Evolutionary conservation across 1,140 invertebrate species (phyloP), one percentile per base, ranked within the genome.

Genomic region (Listronotus bonariensis): DNA sequence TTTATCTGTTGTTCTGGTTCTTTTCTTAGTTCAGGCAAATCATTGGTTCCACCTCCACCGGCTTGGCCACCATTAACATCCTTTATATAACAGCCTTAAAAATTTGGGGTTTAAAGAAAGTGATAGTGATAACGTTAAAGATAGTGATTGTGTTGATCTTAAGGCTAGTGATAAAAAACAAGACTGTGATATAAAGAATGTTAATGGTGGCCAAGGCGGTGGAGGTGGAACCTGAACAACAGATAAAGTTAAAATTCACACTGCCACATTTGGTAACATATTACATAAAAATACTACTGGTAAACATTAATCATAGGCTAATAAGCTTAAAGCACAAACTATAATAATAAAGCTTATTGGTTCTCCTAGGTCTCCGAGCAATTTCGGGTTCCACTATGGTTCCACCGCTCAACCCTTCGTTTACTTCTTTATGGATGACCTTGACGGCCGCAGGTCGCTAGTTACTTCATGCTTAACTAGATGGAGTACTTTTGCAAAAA

Each of bases 401-500:
- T 36, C n/a, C n/a, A n/a, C n/a, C n/a, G n/a, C n/a, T n/a, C n/a
- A 61, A 42, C 57, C 45, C 45, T 59, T 14, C 45, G 18, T 43
- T 26, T 42, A 40, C 15, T 52, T 61, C 58, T 61, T 61, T n/a
- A 18, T 5, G 17, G 34, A 6, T 43, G 61, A 64, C 61, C 61
- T 64, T 64, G 61, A 48, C 38, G 15, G 20, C 9, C 34, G 32
- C 32, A 17, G 52, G 46, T 40, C 43, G 8, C 11, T 34, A 34
- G 32, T 34, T 34, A 9, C 32, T 34, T 11, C 54, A 26, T 46
- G 54, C 53, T 49, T 36, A 43, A 52, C 55, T 45, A 58, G 54
- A 58, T 57, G 62, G 62, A 53, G 62, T 56, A 56, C 61, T 64
- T 64, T 65, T 54, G 62, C 36, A 49, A 34, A 40, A 56, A 41